Conservation (phyloP, 2,113 vertebrate genomes). For the Anser brachyrhynchus region DNA sequence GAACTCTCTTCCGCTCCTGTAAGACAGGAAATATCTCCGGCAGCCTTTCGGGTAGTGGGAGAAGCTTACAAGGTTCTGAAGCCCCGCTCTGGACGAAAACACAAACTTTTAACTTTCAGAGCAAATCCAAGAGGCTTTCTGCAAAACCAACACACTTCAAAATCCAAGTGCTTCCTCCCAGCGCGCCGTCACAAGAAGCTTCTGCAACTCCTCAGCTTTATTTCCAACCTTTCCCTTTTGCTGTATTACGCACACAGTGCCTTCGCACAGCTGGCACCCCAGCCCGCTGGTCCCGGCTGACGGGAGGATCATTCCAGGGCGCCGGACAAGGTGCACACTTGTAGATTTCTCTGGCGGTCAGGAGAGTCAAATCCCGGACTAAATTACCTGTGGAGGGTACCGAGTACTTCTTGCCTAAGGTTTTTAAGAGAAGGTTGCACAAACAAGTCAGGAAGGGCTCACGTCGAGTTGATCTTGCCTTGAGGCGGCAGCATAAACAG, state of each 20-base stretch:
- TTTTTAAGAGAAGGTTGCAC: background rate
- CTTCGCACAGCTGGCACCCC: background rate
- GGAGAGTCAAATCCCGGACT: background rate
- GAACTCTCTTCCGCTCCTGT: background rate
- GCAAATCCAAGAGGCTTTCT: background rate
- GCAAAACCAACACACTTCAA: background rate
- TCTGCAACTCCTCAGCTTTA: background rate
- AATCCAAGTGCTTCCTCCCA: background rate
- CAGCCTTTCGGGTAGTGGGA: no score
- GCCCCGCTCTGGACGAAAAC: background rate
- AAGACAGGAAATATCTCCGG: fast-evolving
- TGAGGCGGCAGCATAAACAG: background rate
- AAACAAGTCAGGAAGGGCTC: background rate
- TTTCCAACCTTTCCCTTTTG: background rate
- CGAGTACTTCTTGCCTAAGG: background rate
- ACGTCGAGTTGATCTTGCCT: background rate
- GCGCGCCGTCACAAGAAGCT: background rate
- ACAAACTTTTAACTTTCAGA: background rate
- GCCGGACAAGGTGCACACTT: background rate
- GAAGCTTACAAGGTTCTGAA: background rate
- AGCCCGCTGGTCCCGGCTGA: background rate
- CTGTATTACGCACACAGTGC: background rate
- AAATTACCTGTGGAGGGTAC: fast-evolving
- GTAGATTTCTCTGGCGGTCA: background rate
- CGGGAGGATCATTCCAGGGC: background rate